Percentiles rank a stretch among this genome's conserved stretches.
Evolutionary conservation across 2,113 vertebrate genomes (phyloP).

Genomic region (Lathamus discolor): DNA sequence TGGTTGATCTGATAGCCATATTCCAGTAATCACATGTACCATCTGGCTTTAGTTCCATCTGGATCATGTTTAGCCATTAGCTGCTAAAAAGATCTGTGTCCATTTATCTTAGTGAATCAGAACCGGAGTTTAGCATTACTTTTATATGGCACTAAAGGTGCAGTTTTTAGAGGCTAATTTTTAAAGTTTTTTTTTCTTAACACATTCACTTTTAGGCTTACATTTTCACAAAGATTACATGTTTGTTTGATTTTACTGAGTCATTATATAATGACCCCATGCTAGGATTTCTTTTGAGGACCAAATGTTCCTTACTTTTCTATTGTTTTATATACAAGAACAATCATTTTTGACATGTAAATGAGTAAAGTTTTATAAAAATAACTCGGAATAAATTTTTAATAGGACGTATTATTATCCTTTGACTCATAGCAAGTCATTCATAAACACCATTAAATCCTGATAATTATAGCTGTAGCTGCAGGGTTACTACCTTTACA

Average conservation of each 20-base stretch:
- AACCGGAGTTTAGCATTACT: not conserved
- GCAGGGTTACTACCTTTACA: constrained; percentile 66
- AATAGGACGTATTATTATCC: constrained; percentile 70
- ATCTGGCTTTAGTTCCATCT: constrained; percentile 65
- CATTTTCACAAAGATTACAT: not conserved
- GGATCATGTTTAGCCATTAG: constrained; percentile 65
- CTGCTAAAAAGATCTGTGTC: not conserved
- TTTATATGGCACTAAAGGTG: not conserved
- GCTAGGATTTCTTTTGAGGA: constrained; percentile 4
- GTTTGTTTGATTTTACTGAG: constrained; percentile 7
- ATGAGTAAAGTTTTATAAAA: constrained; percentile 70
- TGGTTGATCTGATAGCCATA: constrained; percentile 52
- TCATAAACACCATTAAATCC: constrained; percentile 73
- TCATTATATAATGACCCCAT: constrained; percentile 26
- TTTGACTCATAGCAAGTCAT: constrained; percentile 70
- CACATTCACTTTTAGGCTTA: not conserved
- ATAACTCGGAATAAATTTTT: constrained; percentile 71
- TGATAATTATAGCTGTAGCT: constrained; percentile 72
- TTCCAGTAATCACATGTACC: constrained; percentile 52
- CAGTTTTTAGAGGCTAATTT: not conserved
- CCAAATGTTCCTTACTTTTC: constrained; percentile 26
- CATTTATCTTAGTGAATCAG: constrained; percentile 61
- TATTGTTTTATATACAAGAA: constrained; percentile 49
- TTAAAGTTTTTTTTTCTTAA: not conserved
- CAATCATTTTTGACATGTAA: constrained; percentile 49